Evolutionary conservation across 30 jellyfish, hydroid and myxozoan species (phyloP), one percentile per base, ranked within the genome.

Genomic region (Aurelia aurita): DNA sequence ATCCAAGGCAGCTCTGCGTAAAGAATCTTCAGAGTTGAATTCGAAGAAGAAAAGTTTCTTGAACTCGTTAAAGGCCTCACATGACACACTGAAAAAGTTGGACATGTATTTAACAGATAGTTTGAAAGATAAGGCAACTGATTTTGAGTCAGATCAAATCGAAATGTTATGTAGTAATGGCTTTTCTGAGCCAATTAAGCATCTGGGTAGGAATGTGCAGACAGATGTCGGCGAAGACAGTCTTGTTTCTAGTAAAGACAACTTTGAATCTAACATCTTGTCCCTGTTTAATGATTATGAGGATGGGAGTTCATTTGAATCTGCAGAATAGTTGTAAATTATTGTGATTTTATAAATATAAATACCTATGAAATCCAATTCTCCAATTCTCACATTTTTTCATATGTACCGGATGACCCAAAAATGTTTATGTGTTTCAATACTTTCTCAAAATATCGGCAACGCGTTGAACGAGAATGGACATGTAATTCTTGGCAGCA

Each of bases 31-130:
- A 3, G 14, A 31, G 25, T 51, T 73, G 34, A 73, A 73, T 20
- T 1, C 85, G 23, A 73, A 51, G 28, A 73, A 28, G 72, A 73
- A 73, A 28, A 25, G 20, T 22, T 73, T 73, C 32, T 18, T 73
- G 57, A 59, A 54, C 13, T 69, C 72, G 15, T 51, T 73, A 39
- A 51, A 73, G 72, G 55, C 13, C 26, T 53, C 85, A 46, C 49
- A 19, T 54, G 32, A 23, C 21, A 20, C 72, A 31, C 34, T 73
- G 58, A 43, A 34, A 20, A n/a, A 18, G 18, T 46, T 70, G 54
- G 82, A 70, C 51, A 39, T 39, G 51, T 3, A 39, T 39, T 39
- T 39, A 8, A 39, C 0, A 39, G 15, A 15, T 15, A 39, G 7
- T 39, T 39, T 15, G 51, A 39, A 39, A 9, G 16, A 6, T 5